Evolutionary conservation across 2,888 invertebrate species (phyloP), one percentile per base, ranked within the genome.

Genomic region (Gnatocerus cornutus): DNA sequence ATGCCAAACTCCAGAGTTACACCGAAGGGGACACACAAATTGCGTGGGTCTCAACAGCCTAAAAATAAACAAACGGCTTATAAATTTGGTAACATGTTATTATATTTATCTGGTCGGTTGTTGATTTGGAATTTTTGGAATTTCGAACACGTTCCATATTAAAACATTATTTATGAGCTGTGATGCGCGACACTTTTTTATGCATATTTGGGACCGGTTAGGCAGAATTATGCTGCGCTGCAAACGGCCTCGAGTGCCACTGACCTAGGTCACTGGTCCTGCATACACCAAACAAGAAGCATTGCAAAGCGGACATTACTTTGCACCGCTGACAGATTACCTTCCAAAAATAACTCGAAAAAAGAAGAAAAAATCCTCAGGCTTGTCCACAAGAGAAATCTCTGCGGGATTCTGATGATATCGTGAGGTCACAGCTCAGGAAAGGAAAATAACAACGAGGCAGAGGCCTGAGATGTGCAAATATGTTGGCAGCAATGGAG

Each of bases 241-340:
- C 41, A 52, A 62, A 63, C 63, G 63, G 53, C 63, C 63, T 53
- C 53, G 63, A 63, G 53, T 63, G 63, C 63, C 63, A 63, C 63
- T 63, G 63, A 63, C 63, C 63, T 63, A 63, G 63, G 63, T 16
- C 37, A 63, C 63, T 52, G 16, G 53, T 48, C 50, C 50, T 63
- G 41, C 14, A 8, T 46, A 30, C 13, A 56, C 41, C n/a, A 21
- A 50, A 27, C 29, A 41, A 41, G 41, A 41, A 33, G 41, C 13
- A 12, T n/a, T n/a, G 41, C n/a, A 13, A 12, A 37, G n/a, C 37
- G 37, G 37, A n/a, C 21, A 3, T 21, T 21, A 21, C 4, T 4
- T 21, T 4, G 21, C 4, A 21, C 21, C 21, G 4, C 4, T 4
- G 21, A 21, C 21, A 21, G 4, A 21, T 21, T 21, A 21, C 21